These are phyloP conservation scores for Drosophila jambulina DNA, from an alignment of 1,140 invertebrate species.

Conservation along the genomic window DNA sequence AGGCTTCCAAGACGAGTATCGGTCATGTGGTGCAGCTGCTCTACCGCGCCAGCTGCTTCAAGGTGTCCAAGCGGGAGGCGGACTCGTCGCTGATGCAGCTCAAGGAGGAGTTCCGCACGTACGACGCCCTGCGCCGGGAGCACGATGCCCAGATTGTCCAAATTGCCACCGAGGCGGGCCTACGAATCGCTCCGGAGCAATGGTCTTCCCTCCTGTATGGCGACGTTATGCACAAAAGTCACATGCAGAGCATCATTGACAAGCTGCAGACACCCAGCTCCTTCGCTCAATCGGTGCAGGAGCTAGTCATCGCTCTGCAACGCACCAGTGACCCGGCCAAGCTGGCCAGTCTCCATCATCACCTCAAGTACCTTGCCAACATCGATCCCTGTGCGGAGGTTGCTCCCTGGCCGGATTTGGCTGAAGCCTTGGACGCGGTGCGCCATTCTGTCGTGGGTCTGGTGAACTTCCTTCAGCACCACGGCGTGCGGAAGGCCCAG, in stretches of 20 bases:
- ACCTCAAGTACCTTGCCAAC: slow-evolving; percentile 93
- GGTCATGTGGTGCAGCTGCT: slow-evolving; percentile 99
- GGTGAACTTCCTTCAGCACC: slow-evolving; percentile 93
- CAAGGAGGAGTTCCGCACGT: slow-evolving; percentile 98
- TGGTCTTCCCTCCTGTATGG: slow-evolving; percentile 99
- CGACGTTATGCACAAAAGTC: slow-evolving; percentile 97
- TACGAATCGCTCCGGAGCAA: slow-evolving; percentile 98
- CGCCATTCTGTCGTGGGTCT: slow-evolving; percentile 93
- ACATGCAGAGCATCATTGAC: slow-evolving; percentile 99
- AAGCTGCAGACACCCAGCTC: slow-evolving; percentile 96
- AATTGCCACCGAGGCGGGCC: slow-evolving; percentile 98
- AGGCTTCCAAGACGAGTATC: slow-evolving; percentile 99
- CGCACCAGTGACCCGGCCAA: slow-evolving; percentile 95
- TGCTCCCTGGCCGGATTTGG: slow-evolving; percentile 89
- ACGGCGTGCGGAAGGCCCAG: slow-evolving; percentile 89
- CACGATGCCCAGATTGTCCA: slow-evolving; percentile 99
- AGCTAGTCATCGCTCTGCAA: slow-evolving; percentile 96
- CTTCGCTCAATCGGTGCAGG: slow-evolving; percentile 95
- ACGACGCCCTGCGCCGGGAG: slow-evolving; percentile 96
- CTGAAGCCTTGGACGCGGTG: slow-evolving; percentile 92
- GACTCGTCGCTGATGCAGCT: slow-evolving; percentile 99
- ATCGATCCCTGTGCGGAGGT: slow-evolving; percentile 91
- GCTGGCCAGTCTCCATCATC: slow-evolving; percentile 90
- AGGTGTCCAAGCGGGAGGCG: slow-evolving; percentile 98
- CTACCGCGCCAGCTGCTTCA: slow-evolving; percentile 99